A percentile compares a stretch with the other conserved stretches of the same genome.
Evolutionary conservation across 2,113 vertebrate genomes (phyloP).

Genomic region (Scopus umbretta): DNA sequence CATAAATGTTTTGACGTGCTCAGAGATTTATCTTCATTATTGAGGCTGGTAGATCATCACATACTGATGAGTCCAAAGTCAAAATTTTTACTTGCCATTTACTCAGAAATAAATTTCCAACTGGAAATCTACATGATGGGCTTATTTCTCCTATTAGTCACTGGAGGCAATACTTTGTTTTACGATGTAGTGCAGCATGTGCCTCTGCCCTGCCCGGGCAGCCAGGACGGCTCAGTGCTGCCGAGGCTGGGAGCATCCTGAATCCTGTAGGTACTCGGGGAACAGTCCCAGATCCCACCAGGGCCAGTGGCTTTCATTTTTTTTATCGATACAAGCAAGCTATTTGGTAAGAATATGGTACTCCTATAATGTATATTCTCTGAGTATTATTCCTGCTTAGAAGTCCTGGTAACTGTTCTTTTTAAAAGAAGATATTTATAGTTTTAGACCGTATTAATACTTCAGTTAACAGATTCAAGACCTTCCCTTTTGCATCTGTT

Average conservation of each 20-base stretch:
- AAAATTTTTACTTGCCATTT: neutral
- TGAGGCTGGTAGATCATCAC: neutral
- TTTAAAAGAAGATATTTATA: neutral
- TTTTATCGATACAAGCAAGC: accelerated
- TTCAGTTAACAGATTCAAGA: neutral
- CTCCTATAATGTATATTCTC: accelerated
- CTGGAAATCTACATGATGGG: neutral
- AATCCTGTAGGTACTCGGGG: accelerated
- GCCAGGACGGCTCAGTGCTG: accelerated
- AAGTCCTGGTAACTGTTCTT: neutral
- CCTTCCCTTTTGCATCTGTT: neutral
- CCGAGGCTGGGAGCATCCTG: accelerated
- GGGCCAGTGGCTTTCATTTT: neutral
- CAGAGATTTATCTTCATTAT: slow-evolving; percentile 16
- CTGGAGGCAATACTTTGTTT: accelerated
- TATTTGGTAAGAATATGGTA: too few relatives aligned
- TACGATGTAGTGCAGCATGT: accelerated
- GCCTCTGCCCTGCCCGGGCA: neutral
- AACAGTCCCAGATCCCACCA: neutral
- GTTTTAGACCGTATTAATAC: neutral
- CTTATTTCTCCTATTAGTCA: neutral
- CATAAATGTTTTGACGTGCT: slow-evolving; percentile 44
- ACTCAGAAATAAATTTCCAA: neutral
- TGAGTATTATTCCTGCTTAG: neutral
- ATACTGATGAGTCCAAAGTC: neutral